These are phyloP conservation scores for Dinoponera quadriceps DNA, from an alignment of 1,140 invertebrate species.

Conservation along the genomic window DNA sequence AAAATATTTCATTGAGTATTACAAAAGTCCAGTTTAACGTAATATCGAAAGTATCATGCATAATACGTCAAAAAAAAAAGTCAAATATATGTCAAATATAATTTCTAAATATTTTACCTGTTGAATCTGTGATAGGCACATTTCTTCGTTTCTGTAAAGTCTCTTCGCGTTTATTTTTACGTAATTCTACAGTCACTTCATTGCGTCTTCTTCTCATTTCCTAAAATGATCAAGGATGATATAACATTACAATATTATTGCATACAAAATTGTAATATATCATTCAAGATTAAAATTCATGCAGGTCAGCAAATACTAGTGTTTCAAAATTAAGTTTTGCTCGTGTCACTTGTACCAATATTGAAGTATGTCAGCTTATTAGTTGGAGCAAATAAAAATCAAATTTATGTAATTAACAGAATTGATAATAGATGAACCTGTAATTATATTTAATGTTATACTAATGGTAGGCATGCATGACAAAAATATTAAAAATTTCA, in stretches of 20 bases:
- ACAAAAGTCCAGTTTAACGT: background rate
- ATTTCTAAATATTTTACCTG: slow-evolving; percentile 85
- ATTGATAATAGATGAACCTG: background rate
- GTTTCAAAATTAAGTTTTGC: background rate
- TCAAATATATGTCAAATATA: background rate
- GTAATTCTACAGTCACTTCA: slow-evolving; percentile 97
- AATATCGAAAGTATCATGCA: background rate
- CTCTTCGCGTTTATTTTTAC: slow-evolving; percentile 99
- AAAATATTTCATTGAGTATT: background rate
- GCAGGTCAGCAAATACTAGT: background rate
- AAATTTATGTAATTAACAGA: background rate
- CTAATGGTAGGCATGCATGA: background rate
- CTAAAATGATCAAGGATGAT: slow-evolving; percentile 83
- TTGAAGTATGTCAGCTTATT: background rate
- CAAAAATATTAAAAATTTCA: background rate
- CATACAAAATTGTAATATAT: background rate
- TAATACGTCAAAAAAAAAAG: slow-evolving; percentile 20
- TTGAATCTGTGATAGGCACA: slow-evolving; percentile 93
- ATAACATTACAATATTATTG: background rate
- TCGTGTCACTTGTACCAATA: too few species aligned
- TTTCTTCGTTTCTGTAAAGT: slow-evolving; percentile 97
- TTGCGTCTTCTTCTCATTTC: slow-evolving; percentile 98
- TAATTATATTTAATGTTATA: background rate
- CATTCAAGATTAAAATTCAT: background rate
- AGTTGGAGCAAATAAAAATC: background rate